Base-by-base conservation (phyloP, 1,140 invertebrate species). In the Aphelenchoides besseyi region DNA sequence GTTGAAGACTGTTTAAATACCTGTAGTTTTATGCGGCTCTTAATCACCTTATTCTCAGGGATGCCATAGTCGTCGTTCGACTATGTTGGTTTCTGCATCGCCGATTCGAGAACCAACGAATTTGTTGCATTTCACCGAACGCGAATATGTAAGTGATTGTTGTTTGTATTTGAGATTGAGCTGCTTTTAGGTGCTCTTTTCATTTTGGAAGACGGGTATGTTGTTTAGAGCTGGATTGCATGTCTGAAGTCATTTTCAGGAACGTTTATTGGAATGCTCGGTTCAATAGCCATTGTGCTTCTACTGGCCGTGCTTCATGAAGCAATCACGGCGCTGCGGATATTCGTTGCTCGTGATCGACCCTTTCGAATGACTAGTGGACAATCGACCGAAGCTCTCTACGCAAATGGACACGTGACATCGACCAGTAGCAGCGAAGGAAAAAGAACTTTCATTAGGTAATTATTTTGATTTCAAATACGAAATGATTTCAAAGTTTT, bases 51-150 rank as follows among this genome's bases (percentile, higher is more conserved):
- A n/a, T n/a, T n/a, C n/a, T n/a, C n/a, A n/a, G 41, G 23, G 63
- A 16, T 30, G 63, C 12, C 5, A 59, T 66, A 33, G 12, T 66
- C 32, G 16, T 66, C 36, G 30, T n/a, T n/a, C n/a, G n/a, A n/a
- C n/a, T n/a, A n/a, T n/a, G n/a, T n/a, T 26, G 26, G 63, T 12
- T 66, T 29, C 63, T 16, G 30, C n/a, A 36, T 16, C 18, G 33
- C 32, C 63, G 36, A 30, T 66, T 12, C 35, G 36, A 53, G 63
- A 66, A 3, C 63, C 63, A 0, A 66, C 63, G 1, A 66, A 66
- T 53, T 33, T 66, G n/a, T 33, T 66, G n/a, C 63, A 66, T 53
- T 66, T n/a, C 18, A 35, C n/a, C 8, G 63, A 66, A 16, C 16
- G 63, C 12, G 63, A 66, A 32, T 66, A 33, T 29, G 41, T 48